phyloP scores from a whole-genome alignment of 2,888 invertebrate species.

The Nephrotoma guestfalica region DNA sequence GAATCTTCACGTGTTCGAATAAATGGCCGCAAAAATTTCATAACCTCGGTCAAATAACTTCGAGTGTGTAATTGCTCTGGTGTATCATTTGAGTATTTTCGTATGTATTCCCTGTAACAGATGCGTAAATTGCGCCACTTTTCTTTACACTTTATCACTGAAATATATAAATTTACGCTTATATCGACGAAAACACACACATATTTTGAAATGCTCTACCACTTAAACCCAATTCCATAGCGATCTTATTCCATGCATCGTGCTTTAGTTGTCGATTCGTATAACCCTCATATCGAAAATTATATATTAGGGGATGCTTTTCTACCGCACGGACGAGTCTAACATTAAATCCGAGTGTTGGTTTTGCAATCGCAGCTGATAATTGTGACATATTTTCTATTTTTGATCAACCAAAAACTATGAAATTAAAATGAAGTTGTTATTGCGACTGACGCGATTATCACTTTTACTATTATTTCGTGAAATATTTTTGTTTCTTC shows the following conservation, averaged over 20 bases:
- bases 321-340: not conserved
- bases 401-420: not conserved
- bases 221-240: not conserved
- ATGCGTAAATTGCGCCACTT: not conserved
- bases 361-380: not conserved
- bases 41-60: not conserved
- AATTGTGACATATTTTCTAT: not conserved
- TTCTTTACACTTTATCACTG: not conserved
- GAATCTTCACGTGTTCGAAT: not conserved
- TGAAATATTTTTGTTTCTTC: not conserved
- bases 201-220: not conserved
- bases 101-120: not conserved
- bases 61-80: not conserved
- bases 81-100: not conserved
- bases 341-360: not conserved
- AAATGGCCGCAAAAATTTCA: not conserved
- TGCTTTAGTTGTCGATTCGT: not conserved
- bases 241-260: not conserved
- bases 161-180: not conserved
- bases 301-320: not conserved
- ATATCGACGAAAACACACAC: not conserved
- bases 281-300: not conserved
- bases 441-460: not conserved
- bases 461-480: not conserved
- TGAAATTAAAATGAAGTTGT: not conserved